A percentile compares a stretch with the other conserved stretches of the same genome.
phyloP scores from a whole-genome alignment of 2,888 invertebrate species.

The Harpagoxenus sublaevis region DNA sequence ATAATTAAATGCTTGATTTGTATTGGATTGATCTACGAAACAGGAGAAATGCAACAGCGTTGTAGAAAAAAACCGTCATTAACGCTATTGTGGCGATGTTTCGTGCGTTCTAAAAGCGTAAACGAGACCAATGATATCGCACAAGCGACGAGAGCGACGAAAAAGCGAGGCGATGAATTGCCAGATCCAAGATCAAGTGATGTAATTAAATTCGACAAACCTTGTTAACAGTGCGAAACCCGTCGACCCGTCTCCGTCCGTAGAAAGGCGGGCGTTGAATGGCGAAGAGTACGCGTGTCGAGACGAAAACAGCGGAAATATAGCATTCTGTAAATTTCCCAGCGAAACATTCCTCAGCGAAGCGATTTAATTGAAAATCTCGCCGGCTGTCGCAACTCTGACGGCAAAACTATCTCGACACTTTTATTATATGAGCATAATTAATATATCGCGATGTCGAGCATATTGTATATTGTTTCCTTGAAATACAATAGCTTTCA shows the following conservation, averaged over 20 bases:
- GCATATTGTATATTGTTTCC: background rate
- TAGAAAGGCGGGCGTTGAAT: conserved; percentile 27
- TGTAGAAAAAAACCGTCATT: background rate
- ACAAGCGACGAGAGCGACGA: conserved; percentile 16
- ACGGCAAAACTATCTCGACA: conserved; percentile 35
- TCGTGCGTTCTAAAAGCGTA: background rate
- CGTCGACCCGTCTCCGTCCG: conserved; percentile 1
- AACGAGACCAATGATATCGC: conserved; percentile 47
- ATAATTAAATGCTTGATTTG: background rate
- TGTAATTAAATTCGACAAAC: conserved; percentile 66
- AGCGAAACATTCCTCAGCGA: conserved; percentile 9
- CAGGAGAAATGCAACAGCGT: background rate
- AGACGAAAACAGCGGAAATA: conserved; percentile 20
- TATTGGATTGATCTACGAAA: background rate
- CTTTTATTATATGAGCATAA: conserved; percentile 24
- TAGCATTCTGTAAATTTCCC: conserved; percentile 35
- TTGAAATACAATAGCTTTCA: background rate
- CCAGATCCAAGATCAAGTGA: conserved; percentile 33
- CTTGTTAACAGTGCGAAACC: conserved; percentile 42
- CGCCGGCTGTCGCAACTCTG: conserved; percentile 23
- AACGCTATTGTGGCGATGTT: background rate
- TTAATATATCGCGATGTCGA: conserved; percentile 26
- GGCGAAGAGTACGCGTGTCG: background rate
- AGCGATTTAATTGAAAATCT: conserved; percentile 64
- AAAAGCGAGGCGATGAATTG: conserved; percentile 48